Conservation (phyloP, 2,888 invertebrate genomes). For the Cerastoderma edule region DNA sequence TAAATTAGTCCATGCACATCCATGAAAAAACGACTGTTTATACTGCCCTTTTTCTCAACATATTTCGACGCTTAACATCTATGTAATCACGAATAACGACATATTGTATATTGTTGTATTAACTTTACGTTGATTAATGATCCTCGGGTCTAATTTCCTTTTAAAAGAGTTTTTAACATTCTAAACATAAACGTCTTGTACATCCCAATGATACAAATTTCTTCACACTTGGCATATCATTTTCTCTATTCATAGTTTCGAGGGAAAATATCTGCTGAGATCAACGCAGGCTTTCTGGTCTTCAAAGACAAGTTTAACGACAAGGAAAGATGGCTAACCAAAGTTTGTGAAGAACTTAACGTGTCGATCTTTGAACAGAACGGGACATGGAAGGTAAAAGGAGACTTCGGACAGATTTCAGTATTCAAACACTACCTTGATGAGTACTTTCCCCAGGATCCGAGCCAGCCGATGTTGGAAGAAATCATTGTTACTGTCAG, state of each 20-base stretch:
- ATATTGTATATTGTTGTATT: neutral
- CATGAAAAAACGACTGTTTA: neutral
- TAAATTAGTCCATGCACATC: neutral
- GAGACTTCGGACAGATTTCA: neutral
- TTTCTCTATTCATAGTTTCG: neutral
- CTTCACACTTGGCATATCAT: neutral
- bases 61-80: neutral
- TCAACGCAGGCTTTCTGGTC: neutral
- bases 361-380: neutral
- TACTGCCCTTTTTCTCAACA: too few species aligned
- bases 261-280: slow-evolving; percentile 1
- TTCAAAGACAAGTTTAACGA: neutral
- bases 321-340: neutral
- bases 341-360: slow-evolving; percentile 1
- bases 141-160: neutral
- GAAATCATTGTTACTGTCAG: neutral
- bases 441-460: neutral
- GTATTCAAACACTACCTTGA: slow-evolving; percentile 4
- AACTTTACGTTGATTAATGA: neutral
- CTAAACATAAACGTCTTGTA: neutral
- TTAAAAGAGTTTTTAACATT: neutral
- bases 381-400: neutral
- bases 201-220: neutral
- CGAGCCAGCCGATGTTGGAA: neutral
- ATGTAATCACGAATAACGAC: neutral